Evolutionary conservation across 2,797 vertebrate species (phyloP), one percentile per base, ranked within the genome.

Genomic region (Sciurus vulgaris): DNA sequence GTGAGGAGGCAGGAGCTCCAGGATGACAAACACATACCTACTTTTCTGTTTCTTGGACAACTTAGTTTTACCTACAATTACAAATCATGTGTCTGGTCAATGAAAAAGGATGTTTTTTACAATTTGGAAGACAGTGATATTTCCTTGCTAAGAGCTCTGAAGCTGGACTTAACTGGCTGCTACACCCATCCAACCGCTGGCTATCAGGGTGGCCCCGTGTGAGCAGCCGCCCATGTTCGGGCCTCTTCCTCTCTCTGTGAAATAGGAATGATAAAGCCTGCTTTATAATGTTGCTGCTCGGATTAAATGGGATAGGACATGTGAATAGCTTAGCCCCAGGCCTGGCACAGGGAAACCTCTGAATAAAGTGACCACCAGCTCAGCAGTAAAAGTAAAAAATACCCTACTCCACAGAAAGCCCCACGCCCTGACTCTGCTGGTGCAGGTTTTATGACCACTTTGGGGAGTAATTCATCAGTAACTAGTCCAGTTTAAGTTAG

Each of bases 211-310:
- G 84, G 91, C 26, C 72, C 30, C n/a, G 2, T 56, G 35, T 63
- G 49, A 87, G 65, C 56, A 44, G 18, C 38, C 74, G 67, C 41
- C 67, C 69, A 86, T 91, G 47, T 88, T 41, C 5, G 49, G 13
- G 67, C n/a, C n/a, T 87, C 51, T 38, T 33, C 65, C 61, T 91
- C 38, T 78, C 20, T 69, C 92, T 94, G 86, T 47, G 63, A 91
- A 82, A 83, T 86, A 78, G 73, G 81, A 73, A 82, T 82, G 81
- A 87, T 92, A 94, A 81, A 54, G 30, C 5, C 85, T 85, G 44
- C 49, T 94, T 96, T 91, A 67, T 72, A 95, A 84, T 35, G 81
- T 92, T 63, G 49, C n/a, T 85, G 17, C 56, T 90, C 73, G 69
- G 49, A 94, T 90, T 93, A 69, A 88, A n/a, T 72, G 20, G 26